Base-by-base conservation (phyloP, 1,140 invertebrate species). In the Lepidurus couesii region DNA sequence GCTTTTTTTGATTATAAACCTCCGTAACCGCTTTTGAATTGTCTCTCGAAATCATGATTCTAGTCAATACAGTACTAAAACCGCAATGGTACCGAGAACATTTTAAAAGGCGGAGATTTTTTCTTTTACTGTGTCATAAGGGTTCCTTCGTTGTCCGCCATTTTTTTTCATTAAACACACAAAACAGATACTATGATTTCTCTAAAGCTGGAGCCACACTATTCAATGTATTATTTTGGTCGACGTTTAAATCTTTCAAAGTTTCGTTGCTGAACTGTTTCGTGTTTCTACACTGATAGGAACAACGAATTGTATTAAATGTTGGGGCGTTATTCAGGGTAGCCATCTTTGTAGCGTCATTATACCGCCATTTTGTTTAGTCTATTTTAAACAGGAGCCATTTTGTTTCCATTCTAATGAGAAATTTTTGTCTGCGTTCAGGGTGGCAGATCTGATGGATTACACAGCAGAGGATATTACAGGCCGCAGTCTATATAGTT, bases 401-500 rank as follows among this genome's bases (percentile, higher is more conserved):
- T 34, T 74, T 43, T 11, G 16, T 42, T 75, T 7, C 42, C 21
- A 81, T 80, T 1, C 65, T 34, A 16, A 53, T 42, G 9, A 3
- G 1, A 34, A 34, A 42, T 74, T 43, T 77, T 79, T 73, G 75
- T 81, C 78, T 83, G 83, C 79, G 80, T 82, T 42, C 84, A 97
- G 96, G 87, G 93, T 98, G 21, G 92, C 93, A 13, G 96, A 98
- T 81, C 86, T 98, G 79, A 87, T 98, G 81, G 96, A 98, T 83
- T 97, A 98, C 84, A 91, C 91, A 0, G 90, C 95, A 6, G 96
- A 98, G 81, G 96, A 98, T 86, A 86, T 98, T 78, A 96, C 93
- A 75, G 96, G 95, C 79, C 94, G 93, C 85, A 97, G 95, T 85
- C 87, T 98, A 76, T 98, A 98, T 86, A 91, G 93, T 26, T 87